Conservation (phyloP, 2,113 vertebrate species). For the Tinamus guttatus region DNA sequence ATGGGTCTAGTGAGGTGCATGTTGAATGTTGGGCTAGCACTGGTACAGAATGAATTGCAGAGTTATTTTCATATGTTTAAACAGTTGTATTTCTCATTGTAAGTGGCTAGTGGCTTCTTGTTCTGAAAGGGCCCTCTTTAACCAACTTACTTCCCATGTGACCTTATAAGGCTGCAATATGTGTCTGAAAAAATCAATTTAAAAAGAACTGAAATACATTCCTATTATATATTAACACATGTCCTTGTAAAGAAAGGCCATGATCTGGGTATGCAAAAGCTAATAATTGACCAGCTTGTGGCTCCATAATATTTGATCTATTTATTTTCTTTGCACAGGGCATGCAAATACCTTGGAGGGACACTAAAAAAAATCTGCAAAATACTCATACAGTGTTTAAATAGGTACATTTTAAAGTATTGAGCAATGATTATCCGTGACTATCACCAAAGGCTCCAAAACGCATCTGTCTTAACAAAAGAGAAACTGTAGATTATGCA, state of each 20-base stretch:
- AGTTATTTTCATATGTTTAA: not conserved
- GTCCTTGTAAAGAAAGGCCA: constrained; percentile 41
- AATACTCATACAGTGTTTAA: constrained; percentile 26
- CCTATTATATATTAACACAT: constrained; percentile 72
- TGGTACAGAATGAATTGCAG: not conserved
- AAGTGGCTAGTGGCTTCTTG: not conserved
- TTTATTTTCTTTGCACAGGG: constrained; percentile 46
- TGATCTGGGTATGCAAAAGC: constrained; percentile 42
- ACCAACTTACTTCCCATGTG: not conserved
- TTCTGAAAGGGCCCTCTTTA: constrained; percentile 1
- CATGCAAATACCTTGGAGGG: not conserved
- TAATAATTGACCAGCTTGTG: constrained; percentile 72
- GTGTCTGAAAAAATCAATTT: constrained; percentile 46
- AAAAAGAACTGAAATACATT: constrained; percentile 22
- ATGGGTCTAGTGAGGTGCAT: not conserved
- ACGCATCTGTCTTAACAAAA: not conserved
- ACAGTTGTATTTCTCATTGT: not conserved
- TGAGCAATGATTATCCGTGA: not conserved
- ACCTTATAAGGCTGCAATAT: constrained; percentile 9
- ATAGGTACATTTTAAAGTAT: constrained; percentile 2
- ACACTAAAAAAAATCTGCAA: not conserved
- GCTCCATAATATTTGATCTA: constrained; percentile 59
- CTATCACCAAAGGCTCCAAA: not conserved
- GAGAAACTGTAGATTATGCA: not conserved
- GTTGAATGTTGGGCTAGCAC: not conserved